Conservation (phyloP, 2,797 vertebrate genomes). For the Notolepis coatsorum region DNA sequence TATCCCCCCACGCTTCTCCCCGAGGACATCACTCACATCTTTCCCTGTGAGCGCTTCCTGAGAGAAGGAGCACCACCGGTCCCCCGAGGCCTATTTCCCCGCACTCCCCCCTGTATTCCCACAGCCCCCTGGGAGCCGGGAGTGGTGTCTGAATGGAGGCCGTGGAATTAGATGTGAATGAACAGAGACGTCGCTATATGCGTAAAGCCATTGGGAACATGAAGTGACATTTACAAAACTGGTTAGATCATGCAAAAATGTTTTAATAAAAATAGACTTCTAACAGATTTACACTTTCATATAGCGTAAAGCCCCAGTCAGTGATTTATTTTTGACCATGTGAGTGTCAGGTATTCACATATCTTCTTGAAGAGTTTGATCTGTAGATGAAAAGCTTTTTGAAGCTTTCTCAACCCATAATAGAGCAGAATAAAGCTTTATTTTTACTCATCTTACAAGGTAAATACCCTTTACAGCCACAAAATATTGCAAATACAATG, state of each 20-base stretch:
- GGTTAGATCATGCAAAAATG: neutral
- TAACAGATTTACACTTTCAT: neutral
- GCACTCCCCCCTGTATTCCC: constrained; percentile 43
- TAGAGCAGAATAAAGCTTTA: too few relatives aligned
- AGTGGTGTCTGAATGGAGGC: constrained; percentile 17
- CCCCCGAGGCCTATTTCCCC: constrained; percentile 56
- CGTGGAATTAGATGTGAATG: constrained; percentile 42
- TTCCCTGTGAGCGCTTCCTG: constrained; percentile 47
- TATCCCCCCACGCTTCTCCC: constrained; percentile 52
- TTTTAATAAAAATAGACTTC: neutral
- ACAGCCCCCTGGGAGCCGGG: constrained; percentile 29
- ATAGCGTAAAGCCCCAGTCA: too few relatives aligned
- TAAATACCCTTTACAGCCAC: too few relatives aligned
- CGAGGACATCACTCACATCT: constrained; percentile 56
- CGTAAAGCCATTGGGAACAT: constrained; percentile 29
- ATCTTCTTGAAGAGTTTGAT: too few relatives aligned
- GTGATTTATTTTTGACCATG: too few relatives aligned
- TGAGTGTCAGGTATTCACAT: too few relatives aligned
- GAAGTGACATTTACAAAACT: constrained; percentile 33
- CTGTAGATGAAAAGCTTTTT: too few relatives aligned
- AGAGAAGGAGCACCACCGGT: constrained; percentile 47
- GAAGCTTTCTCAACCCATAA: too few relatives aligned
- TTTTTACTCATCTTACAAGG: too few relatives aligned
- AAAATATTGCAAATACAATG: too few relatives aligned
- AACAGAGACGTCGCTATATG: constrained; percentile 14